Percentiles rank a stretch among this genome's conserved stretches.
phyloP scores from a whole-genome alignment of 2,797 vertebrate genomes.

The Psittacula echo region DNA sequence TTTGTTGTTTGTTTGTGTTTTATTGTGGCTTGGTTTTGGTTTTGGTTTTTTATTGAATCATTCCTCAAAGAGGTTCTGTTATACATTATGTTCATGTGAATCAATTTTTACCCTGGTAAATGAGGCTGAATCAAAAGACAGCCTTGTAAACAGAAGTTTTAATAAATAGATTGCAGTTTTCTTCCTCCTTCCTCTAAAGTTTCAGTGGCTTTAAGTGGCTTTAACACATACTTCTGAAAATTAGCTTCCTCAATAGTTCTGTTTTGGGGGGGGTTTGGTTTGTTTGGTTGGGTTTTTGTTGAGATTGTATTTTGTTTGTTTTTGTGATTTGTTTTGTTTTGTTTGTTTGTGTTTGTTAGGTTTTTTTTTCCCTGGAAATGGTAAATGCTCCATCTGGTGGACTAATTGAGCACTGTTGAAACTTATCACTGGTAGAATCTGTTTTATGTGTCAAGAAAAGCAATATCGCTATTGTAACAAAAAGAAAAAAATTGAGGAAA shows the following conservation, averaged over 20 bases:
- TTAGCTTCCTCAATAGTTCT: background rate
- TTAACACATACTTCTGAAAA: background rate
- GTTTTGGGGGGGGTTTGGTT: too few relatives aligned
- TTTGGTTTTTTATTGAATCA: background rate
- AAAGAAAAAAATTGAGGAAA: too few relatives aligned
- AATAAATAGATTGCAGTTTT: background rate
- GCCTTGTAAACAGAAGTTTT: background rate
- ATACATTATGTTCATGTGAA: background rate
- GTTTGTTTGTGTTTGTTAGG: too few relatives aligned
- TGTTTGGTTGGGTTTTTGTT: too few relatives aligned
- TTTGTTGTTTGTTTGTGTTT: background rate
- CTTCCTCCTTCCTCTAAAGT: background rate
- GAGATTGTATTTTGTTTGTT: too few relatives aligned
- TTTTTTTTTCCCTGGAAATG: background rate
- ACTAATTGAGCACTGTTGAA: constrained; percentile 35
- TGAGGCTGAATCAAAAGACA: background rate
- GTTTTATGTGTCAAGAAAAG: background rate
- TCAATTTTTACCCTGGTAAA: background rate
- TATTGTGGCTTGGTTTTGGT: background rate
- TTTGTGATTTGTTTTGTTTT: too few relatives aligned
- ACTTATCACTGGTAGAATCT: background rate
- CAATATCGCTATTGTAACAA: background rate
- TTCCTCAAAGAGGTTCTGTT: background rate
- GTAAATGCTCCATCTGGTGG: constrained; percentile 81
- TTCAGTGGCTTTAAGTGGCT: background rate